phyloP scores from a whole-genome alignment of 2,113 vertebrate species.

The Platanista minor region DNA sequence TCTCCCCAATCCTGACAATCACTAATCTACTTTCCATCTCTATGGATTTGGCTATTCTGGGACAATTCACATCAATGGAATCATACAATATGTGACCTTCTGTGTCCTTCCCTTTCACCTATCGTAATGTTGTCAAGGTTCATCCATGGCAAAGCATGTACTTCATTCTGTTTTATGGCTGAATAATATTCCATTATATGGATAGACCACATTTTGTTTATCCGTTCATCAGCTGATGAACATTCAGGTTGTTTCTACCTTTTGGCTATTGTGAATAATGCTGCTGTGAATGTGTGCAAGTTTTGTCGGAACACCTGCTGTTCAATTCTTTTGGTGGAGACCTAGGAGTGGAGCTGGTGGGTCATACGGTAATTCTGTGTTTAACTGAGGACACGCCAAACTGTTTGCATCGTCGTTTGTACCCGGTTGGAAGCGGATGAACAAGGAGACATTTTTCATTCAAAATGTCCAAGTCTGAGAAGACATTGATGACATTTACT shows the following conservation, averaged over 20 bases:
- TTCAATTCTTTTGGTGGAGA: background rate
- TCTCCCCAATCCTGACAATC: background rate
- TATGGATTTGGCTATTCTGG: background rate
- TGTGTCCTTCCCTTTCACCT: background rate
- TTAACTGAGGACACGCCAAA: background rate
- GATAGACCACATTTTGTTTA: background rate
- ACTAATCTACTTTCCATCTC: background rate
- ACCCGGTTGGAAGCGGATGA: background rate
- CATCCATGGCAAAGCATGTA: fast-evolving
- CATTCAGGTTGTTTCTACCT: background rate
- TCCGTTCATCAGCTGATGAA: fast-evolving
- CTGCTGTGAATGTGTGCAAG: background rate
- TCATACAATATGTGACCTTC: fast-evolving
- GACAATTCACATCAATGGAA: background rate
- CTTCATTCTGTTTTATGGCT: background rate
- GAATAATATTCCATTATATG: fast-evolving
- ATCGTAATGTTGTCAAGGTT: background rate
- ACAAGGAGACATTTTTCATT: background rate
- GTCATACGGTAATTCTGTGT: background rate
- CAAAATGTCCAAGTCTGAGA: background rate
- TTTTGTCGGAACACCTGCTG: background rate
- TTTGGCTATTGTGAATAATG: background rate
- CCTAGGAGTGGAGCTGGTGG: background rate
- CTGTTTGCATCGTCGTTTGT: background rate
- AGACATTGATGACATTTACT: background rate